These are phyloP conservation scores for Prolemur simus DNA, from an alignment of 2,113 vertebrate species.

Conservation along the genomic window DNA sequence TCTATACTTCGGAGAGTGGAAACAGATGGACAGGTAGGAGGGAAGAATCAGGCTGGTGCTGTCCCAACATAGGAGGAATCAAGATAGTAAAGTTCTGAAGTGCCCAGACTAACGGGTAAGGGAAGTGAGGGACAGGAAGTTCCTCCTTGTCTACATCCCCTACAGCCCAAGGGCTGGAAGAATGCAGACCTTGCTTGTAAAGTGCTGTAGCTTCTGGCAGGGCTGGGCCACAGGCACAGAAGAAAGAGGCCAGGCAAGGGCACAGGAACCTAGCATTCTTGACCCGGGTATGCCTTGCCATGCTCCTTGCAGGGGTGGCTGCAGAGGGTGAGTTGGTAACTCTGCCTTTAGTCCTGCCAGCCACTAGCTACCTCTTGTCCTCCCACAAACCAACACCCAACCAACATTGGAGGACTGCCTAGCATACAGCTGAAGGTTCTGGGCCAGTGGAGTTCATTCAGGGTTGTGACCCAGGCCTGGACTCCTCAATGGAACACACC, in stretches of 20 bases:
- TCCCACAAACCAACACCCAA: slow-evolving; percentile 29
- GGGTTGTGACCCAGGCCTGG: slow-evolving; percentile 43
- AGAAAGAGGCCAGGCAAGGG: neutral
- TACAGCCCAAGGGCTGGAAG: slow-evolving; percentile 51
- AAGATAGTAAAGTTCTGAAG: slow-evolving; percentile 88
- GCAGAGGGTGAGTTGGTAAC: slow-evolving; percentile 19
- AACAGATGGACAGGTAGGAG: neutral
- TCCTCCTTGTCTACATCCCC: neutral
- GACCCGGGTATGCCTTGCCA: neutral
- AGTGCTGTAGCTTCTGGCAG: slow-evolving; percentile 63
- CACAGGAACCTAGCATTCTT: slow-evolving; percentile 56
- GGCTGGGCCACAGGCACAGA: slow-evolving; percentile 54
- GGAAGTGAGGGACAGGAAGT: slow-evolving; percentile 61
- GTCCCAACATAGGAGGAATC: slow-evolving; percentile 72
- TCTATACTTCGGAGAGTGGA: neutral
- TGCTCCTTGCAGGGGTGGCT: neutral
- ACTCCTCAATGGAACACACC: slow-evolving; percentile 50
- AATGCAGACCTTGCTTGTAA: slow-evolving; percentile 69
- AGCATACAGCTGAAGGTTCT: slow-evolving; percentile 47
- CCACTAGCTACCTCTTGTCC: slow-evolving; percentile 13
- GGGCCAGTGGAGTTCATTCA: slow-evolving; percentile 59
- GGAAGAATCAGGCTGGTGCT: slow-evolving; percentile 50
- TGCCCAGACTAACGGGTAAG: slow-evolving; percentile 81
- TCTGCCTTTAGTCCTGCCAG: slow-evolving; percentile 20
- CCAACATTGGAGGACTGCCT: slow-evolving; percentile 1